Conservation (phyloP, 2,113 vertebrate genomes). For the Paratilapia polleni region DNA sequence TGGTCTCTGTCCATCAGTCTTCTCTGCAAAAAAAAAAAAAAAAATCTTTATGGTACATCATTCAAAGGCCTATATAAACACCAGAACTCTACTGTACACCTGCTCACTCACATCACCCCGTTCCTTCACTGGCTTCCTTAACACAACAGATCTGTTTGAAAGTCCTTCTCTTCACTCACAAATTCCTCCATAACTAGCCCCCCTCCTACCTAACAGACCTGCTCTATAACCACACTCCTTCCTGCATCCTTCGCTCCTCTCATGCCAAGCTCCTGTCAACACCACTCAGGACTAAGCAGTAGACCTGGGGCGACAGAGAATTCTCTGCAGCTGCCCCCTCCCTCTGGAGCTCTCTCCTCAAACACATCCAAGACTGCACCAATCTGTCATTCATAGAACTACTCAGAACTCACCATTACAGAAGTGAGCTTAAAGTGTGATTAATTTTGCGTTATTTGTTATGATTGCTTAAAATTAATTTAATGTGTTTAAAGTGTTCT, state of each 20-base stretch:
- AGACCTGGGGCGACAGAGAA: not conserved
- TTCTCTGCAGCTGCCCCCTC: slow-evolving; percentile 6
- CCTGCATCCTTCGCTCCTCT: not conserved
- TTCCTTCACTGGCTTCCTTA: not conserved
- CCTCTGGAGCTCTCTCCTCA: not conserved
- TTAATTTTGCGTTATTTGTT: not conserved
- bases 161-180: not conserved
- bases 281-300: not conserved
- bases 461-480: not conserved
- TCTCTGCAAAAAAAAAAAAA: not conserved
- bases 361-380: not conserved
- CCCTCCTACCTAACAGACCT: slow-evolving; percentile 1
- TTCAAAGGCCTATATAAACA: not conserved
- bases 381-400: not conserved
- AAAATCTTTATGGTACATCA: not conserved
- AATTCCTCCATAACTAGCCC: not conserved
- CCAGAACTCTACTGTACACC: not conserved
- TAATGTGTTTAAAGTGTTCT: not conserved
- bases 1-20: not conserved
- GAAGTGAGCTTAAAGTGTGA: not conserved
- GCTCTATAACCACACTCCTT: not conserved
- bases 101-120: not conserved
- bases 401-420: not conserved
- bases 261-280: slow-evolving; percentile 6
- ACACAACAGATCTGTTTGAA: not conserved